Evolutionary conservation across 2,888 invertebrate species (phyloP), one percentile per base, ranked within the genome.

Genomic region (Axea sp.): DNA sequence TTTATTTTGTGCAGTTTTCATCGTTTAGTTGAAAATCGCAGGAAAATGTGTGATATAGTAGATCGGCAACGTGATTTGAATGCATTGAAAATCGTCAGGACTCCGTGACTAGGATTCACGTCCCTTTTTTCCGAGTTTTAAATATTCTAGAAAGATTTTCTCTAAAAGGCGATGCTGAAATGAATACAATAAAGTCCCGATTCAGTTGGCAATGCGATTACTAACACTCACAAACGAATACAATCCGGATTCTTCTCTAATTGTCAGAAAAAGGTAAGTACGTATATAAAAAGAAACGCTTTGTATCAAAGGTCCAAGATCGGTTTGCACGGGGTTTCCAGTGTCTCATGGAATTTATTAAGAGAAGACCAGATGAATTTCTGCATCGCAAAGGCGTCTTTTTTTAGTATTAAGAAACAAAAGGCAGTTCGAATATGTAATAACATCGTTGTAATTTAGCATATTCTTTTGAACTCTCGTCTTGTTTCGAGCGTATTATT

Each of bases 401-500:
- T 59, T 51, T 47, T 62, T 47, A 15, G 22, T n/a, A 17, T 12
- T 71, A 64, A 43, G 57, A 59, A 59, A 37, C 31, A 65, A 51
- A 72, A 62, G 33, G 12, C 39, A 49, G 51, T 51, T 59, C 31
- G 72, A 72, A 72, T 72, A 51, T 72, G 72, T 72, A 72, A 72
- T 47, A 59, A 59, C 47, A 35, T 8, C 15, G 43, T 41, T 2
- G 37, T 8, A 51, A 37, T 65, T 65, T 43, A 30, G 51, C 51
- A 31, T 69, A 55, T 64, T 57, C 41, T 64, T 57, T 64, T 55
- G 41, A 53, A 55, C 15, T 11, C 0, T 7, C 26, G 8, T 15
- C 39, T 33, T 57, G 19, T n/a, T 11, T 33, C 15, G n/a, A 33
- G 26, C 1, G 33, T 9, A 15, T 15, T 47, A 55, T 65, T 65